Evolutionary conservation across 2,113 vertebrate genomes (phyloP).

Genomic region (Upupa epops): DNA sequence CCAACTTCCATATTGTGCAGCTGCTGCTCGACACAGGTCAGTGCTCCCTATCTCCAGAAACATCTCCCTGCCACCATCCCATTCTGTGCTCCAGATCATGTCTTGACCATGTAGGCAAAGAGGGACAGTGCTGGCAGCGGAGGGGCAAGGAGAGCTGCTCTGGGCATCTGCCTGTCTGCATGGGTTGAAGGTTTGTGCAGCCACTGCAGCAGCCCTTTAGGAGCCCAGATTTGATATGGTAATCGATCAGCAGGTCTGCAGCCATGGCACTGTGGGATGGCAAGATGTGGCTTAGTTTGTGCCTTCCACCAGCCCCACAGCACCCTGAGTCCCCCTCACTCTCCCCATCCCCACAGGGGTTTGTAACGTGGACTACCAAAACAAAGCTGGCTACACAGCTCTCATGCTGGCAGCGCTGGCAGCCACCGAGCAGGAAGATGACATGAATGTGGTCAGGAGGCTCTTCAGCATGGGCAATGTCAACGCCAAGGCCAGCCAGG

Average conservation of each 20-base stretch:
- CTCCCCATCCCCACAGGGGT: conserved; percentile 67
- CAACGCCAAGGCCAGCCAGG: conserved; percentile 94
- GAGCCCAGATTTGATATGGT: background rate
- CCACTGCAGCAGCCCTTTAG: background rate
- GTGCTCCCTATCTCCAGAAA: background rate
- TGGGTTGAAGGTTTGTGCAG: background rate
- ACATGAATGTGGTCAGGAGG: conserved; percentile 86
- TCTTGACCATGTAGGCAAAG: background rate
- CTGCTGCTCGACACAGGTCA: conserved; percentile 90
- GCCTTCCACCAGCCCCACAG: background rate
- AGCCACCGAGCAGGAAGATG: conserved; percentile 80
- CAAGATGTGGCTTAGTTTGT: rapidly evolving
- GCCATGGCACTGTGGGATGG: background rate
- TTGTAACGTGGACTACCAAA: conserved; percentile 89
- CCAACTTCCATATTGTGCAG: conserved; percentile 88
- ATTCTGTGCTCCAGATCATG: rapidly evolving
- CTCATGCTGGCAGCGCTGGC: conserved; percentile 93
- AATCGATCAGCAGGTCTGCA: background rate
- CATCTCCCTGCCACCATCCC: background rate
- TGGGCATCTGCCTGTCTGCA: rapidly evolving
- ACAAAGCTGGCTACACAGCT: conserved; percentile 93
- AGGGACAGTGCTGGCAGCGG: background rate
- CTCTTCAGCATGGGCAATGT: conserved; percentile 89
- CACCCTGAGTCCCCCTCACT: background rate
- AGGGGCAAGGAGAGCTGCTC: background rate